Base-by-base conservation (phyloP, 1,140 invertebrate species). In the Drosophila subobscura region DNA sequence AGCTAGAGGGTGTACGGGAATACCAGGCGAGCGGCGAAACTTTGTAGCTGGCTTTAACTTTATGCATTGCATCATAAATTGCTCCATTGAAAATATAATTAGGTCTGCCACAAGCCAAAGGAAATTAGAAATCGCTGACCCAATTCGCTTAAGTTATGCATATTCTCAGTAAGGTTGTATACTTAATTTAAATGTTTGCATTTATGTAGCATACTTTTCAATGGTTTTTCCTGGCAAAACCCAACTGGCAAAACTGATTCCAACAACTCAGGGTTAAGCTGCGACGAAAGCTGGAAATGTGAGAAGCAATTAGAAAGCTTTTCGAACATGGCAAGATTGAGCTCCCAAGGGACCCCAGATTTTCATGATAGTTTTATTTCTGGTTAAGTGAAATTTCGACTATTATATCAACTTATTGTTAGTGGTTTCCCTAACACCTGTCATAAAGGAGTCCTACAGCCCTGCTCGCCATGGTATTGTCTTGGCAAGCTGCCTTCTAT, bases 391-490 rank as follows among this genome's bases (percentile, higher is more conserved):
- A 68, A 78, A 25, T 57, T 16, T 1, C 16, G 16, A 33, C 59
- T 12, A 37, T 33, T 23, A 29, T 42, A 56, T 8, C 14, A 57
- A 56, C 41, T 57, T 57, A 25, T 63, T 63, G 57, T 67, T 67
- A 79, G 80, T 76, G 72, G 58, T 57, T 67, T 60, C 77, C 57
- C 40, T 76, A 72, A 67, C 77, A 80, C 77, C 77, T 80, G 77
- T 60, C 77, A 80, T 80, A 80, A 80, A 64, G 40, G 33, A 37
- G 49, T 58, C 29, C 57, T 8, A 10, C 2, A 3, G 29, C 10
- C 10, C 10, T 12, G 29, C 10, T 3, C 33, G 4, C 33, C 33
- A 4, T 37, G 33, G 33, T 12, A 4, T 37, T 37, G 33, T 29
- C 41, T 61, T 63, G 46, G 49, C 50, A 49, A 52, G 50, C 45